These are phyloP conservation scores for Clanis bilineata DNA, from an alignment of 2,888 invertebrate genomes.

Conservation along the genomic window DNA sequence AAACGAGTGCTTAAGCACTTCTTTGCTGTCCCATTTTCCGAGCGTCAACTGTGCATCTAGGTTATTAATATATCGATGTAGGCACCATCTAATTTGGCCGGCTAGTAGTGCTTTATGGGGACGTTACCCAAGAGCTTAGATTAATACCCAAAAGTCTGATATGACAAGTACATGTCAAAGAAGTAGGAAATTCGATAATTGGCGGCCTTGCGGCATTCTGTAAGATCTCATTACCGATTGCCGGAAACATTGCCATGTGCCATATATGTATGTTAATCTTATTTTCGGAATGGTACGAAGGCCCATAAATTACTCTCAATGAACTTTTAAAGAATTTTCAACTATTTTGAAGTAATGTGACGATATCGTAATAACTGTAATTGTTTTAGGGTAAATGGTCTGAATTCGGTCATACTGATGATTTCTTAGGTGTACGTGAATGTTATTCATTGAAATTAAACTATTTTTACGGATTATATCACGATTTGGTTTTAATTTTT, in stretches of 20 bases:
- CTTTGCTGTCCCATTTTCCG: too few species aligned
- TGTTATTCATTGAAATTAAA: too few species aligned
- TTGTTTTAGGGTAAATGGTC: neutral
- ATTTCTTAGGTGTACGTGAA: too few species aligned
- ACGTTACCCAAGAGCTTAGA: too few species aligned
- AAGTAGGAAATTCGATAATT: neutral
- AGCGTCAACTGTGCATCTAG: too few species aligned
- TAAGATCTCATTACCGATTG: neutral
- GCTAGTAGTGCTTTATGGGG: too few species aligned
- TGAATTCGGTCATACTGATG: neutral
- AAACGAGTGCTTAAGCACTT: too few species aligned
- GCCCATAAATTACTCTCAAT: neutral
- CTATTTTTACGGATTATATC: too few species aligned
- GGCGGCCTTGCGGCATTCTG: neutral
- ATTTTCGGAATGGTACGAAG: neutral
- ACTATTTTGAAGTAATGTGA: neutral
- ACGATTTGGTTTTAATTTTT: too few species aligned
- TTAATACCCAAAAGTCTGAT: too few species aligned
- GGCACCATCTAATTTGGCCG: too few species aligned
- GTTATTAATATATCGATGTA: too few species aligned
- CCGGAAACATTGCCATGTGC: neutral
- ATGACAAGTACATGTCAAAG: neutral
- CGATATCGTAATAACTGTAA: slow-evolving; percentile 5
- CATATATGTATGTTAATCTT: neutral
- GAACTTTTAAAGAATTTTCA: slow-evolving; percentile 4